A percentile compares a stretch with the other conserved stretches of the same genome.
Evolutionary conservation across 1,140 invertebrate species (phyloP).

Genomic region (Conus ventricosus): DNA sequence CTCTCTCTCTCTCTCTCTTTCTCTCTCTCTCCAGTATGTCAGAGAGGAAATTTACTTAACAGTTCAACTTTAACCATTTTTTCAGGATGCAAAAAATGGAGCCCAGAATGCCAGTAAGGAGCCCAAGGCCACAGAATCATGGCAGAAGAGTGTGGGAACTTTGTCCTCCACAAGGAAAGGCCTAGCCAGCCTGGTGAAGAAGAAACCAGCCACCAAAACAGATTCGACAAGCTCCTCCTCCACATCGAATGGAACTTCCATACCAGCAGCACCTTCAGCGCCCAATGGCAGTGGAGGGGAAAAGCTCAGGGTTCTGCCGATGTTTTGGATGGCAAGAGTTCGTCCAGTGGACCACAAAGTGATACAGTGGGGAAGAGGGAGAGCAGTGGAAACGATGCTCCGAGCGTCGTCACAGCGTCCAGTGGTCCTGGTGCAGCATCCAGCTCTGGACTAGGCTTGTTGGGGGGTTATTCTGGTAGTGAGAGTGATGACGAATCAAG

Average conservation of each 20-base stretch:
- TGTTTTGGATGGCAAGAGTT: no score
- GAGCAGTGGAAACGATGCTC: not conserved
- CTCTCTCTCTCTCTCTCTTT: no score
- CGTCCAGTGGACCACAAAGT: not conserved
- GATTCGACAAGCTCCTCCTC: not conserved
- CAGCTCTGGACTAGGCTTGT: not conserved
- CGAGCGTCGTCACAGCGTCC: not conserved
- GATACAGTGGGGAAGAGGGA: not conserved
- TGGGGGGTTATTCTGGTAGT: constrained; percentile 14
- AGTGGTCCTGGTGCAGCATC: not conserved
- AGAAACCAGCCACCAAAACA: constrained; percentile 34
- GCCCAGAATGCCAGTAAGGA: constrained; percentile 22
- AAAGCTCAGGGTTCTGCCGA: no score
- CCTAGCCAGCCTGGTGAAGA: constrained; percentile 49
- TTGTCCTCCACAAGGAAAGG: constrained; percentile 42
- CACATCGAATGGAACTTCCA: no score
- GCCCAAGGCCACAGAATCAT: constrained; percentile 66
- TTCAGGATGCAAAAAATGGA: constrained; percentile 20
- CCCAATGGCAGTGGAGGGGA: no score
- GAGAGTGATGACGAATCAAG: not conserved
- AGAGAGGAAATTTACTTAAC: no score
- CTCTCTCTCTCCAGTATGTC: no score
- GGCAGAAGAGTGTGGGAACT: constrained; percentile 71
- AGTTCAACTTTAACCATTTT: no score
- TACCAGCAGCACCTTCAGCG: no score